A percentile compares a stretch with the other conserved stretches of the same genome.
Conservation (phyloP, 2,797 vertebrate species). For the Enteromius afrohamiltoni region DNA sequence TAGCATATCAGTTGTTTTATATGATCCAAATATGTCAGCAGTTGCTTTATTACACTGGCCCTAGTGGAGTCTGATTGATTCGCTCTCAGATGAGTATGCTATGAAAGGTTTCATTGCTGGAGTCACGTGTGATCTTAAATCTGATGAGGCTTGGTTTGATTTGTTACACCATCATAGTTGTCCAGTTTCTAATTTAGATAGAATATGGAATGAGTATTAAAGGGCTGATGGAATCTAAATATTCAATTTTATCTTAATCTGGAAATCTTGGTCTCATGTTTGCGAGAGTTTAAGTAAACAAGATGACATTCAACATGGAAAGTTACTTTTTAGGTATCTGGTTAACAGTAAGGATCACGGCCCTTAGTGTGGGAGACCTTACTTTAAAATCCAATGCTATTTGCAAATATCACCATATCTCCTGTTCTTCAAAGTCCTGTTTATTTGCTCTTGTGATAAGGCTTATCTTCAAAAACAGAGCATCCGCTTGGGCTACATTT, state of each 20-base stretch:
- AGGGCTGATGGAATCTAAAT: background rate
- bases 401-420: constrained; percentile 31
- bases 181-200: background rate
- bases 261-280: background rate
- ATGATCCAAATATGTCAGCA: constrained; percentile 47
- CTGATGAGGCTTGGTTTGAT: constrained; percentile 19
- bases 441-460: constrained; percentile 43
- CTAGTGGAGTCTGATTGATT: constrained; percentile 69
- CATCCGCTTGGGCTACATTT: constrained; percentile 61
- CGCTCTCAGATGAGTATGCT: constrained; percentile 66
- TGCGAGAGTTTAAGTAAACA: constrained; percentile 2
- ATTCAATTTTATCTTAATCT: background rate
- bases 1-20: constrained; percentile 28
- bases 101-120: constrained; percentile 75
- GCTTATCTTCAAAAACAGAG: constrained; percentile 56
- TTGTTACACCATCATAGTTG: background rate
- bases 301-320: background rate
- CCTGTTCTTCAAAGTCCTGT: constrained; percentile 31
- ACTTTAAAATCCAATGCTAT: constrained; percentile 25
- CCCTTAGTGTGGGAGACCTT: constrained; percentile 10
- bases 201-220: background rate
- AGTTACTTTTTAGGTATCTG: constrained; percentile 1
- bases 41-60: constrained; percentile 64
- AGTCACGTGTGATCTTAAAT: constrained; percentile 62
- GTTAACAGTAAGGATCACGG: background rate